A percentile compares a stretch with the other conserved stretches of the same genome.
These are phyloP conservation scores for Sebastes fasciatus DNA, from an alignment of 2,113 vertebrate genomes.

Conservation along the genomic window DNA sequence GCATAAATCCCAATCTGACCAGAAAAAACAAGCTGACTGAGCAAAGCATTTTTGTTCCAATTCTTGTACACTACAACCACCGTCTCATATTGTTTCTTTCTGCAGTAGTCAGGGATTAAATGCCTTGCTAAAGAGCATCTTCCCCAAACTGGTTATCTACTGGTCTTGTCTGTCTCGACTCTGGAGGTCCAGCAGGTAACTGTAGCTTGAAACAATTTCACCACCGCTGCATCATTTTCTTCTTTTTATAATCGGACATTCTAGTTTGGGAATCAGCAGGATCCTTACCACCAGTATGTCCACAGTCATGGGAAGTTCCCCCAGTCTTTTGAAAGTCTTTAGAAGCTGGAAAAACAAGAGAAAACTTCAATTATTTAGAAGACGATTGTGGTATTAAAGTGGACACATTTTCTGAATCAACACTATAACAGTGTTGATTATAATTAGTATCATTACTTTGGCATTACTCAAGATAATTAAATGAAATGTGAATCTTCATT, in stretches of 20 bases:
- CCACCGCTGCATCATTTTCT: too few relatives aligned
- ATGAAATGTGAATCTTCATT: background rate
- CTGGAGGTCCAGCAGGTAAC: background rate
- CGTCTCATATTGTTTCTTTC: too few relatives aligned
- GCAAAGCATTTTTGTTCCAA: background rate
- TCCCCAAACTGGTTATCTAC: background rate
- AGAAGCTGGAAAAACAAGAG: slow-evolving; percentile 86
- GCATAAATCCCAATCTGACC: background rate
- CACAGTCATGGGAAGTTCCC: slow-evolving; percentile 94
- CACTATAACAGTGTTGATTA: background rate
- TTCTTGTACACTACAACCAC: too few relatives aligned
- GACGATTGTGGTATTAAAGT: background rate
- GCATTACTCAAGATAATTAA: background rate
- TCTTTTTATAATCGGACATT: background rate
- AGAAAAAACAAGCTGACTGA: background rate
- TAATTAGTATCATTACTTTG: background rate
- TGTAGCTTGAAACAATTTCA: too few relatives aligned
- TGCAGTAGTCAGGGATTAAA: background rate
- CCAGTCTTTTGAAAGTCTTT: slow-evolving; percentile 94
- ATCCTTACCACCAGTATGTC: slow-evolving; percentile 94
- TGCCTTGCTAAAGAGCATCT: background rate
- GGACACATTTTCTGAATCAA: background rate
- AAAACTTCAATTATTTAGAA: background rate
- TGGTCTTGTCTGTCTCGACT: background rate
- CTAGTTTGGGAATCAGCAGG: background rate